Evolutionary conservation across 2,888 invertebrate species (phyloP), one percentile per base, ranked within the genome.

Genomic region (Hesperia comma): DNA sequence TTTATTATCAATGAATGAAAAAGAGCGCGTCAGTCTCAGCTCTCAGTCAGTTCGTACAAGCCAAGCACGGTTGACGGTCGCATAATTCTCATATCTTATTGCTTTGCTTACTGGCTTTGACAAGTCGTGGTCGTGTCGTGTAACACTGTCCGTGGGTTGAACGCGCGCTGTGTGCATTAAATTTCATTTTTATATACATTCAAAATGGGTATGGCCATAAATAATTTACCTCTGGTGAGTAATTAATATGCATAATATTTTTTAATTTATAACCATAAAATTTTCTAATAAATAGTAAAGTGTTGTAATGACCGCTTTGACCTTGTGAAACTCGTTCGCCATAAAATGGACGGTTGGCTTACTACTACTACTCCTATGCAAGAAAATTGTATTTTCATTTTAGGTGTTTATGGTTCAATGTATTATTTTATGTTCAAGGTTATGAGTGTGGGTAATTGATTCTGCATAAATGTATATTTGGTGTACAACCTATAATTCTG

Each of bases 241-340:
- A 63, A 43, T 67, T 61, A 33, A 61, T n/a, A 55, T 37, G 71
- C 37, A 56, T 63, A 70, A 68, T 62, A 70, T 55, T 55, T 66
- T 63, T 70, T 74, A 63, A 66, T 73, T 73, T 68, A 72, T 71
- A 72, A 74, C 68, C 73, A 69, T 62, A 64, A 69, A 67, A 73
- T 73, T 74, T 72, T 74, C 74, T 69, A 75, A 72, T 70, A 4
- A 4, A 26, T 73, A 71, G 75, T 83, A 83, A 55, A 43, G 84
- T 86, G 88, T 90, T 86, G 88, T 88, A 91, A 90, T 92, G 92
- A 92, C 92, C 92, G 91, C 86, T 91, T 92, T 91, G 92, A 92
- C 92, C 92, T 92, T 92, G 92, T 91, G 88, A 82, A 90, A 92
- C 92, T 89, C 81, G 88, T 86, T 85, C 82, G 86, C 88, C 86